Evolutionary conservation across 2,888 invertebrate species (phyloP), one percentile per base, ranked within the genome.

Genomic region (Amphipyra tragopoginis): DNA sequence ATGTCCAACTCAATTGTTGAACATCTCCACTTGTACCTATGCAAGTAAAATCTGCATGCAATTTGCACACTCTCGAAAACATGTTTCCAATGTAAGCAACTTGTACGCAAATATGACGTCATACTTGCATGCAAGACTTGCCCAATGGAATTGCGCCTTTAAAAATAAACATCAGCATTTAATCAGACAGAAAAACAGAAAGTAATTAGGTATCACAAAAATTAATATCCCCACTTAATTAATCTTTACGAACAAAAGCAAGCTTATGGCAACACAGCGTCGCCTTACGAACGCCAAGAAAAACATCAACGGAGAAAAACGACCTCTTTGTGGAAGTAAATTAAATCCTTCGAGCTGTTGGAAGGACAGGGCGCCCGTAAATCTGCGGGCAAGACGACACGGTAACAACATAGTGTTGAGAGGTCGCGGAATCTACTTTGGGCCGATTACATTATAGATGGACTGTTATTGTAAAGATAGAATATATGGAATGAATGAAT

Each of bases 321-420:
- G 61, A 54, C 54, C 50, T 63, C 68, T 65, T 70, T 79, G 70
- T 66, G 48, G 21, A 44, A 77, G 74, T 72, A 79, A 79, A 79
- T 79, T 77, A 79, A 79, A 79, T 77, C 66, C 62, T 69, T 50
- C 48, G 47, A 54, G 67, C 47, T 64, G 47, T 14, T 59, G 34
- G 64, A 67, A 56, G 57, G 73, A 66, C 64, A 69, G 49, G 54
- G 48, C 26, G 49, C 55, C 47, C 69, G 77, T 81, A 80, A 83
- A 81, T 82, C 73, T 67, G 36, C 61, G 45, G 48, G 54, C 52
- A 43, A 67, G 33, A n/a, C 21, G 10, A 51, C n/a, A n/a, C 40
- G 49, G 60, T 49, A 34, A 53, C 52, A 42, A 56, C 53, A 55
- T 44, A 48, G 51, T 69, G 42, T 8, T 9, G 29, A 53, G 61